Evolutionary conservation across 2,797 vertebrate species (phyloP).

Genomic region (Rhinophrynus dorsalis): DNA sequence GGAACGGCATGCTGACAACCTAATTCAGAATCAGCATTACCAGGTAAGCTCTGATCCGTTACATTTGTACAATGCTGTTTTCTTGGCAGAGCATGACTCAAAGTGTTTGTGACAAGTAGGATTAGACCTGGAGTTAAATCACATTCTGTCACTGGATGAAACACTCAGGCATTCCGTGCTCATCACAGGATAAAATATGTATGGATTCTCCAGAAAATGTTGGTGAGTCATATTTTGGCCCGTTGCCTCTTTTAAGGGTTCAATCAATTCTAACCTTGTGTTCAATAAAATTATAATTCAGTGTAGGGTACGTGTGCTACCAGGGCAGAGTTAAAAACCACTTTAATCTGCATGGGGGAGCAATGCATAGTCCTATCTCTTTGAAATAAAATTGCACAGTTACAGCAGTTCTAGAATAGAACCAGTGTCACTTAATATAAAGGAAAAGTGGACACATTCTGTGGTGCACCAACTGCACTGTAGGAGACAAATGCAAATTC

Average conservation of each 20-base stretch:
- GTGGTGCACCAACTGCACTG: too few species aligned
- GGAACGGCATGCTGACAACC: constrained; percentile 90
- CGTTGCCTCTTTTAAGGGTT: not conserved
- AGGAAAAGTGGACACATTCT: too few species aligned
- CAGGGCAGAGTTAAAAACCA: too few species aligned
- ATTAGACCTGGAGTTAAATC: constrained; percentile 16
- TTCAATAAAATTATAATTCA: constrained; percentile 7
- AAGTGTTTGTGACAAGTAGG: not conserved
- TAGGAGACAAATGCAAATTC: too few species aligned
- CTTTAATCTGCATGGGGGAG: too few species aligned
- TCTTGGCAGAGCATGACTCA: constrained; percentile 5
- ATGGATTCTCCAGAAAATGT: constrained; percentile 20
- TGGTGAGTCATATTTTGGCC: not conserved
- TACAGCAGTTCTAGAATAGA: too few species aligned
- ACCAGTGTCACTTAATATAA: too few species aligned
- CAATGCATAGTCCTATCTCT: too few species aligned
- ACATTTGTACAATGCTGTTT: not conserved
- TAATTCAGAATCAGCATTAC: constrained; percentile 95
- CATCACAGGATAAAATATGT: constrained; percentile 35
- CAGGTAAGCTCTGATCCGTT: constrained; percentile 72
- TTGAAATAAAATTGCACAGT: too few species aligned
- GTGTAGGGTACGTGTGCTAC: not conserved
- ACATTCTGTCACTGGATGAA: not conserved
- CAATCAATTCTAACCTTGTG: not conserved
- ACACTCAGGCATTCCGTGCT: constrained; percentile 37